Base-by-base conservation (phyloP, 1,140 invertebrate genomes). In the Colletes latitarsis region DNA sequence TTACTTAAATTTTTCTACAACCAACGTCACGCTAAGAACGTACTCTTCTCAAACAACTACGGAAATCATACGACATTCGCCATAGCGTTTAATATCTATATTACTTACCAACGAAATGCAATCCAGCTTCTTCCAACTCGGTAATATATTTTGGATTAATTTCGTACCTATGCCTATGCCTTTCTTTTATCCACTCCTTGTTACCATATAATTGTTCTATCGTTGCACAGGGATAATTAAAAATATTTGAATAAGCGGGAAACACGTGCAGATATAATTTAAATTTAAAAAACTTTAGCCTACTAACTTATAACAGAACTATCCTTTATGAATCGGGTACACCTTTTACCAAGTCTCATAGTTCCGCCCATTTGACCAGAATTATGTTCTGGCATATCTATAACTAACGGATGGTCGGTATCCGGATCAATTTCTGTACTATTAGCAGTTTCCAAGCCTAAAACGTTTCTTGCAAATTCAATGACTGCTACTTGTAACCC, bases 361-460 rank as follows among this genome's bases (percentile, higher is more conserved):
- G 99, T 99, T 39, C 98, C 99, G 6, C 99, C 99, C 94, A 99
- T 96, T 82, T 97, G 94, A 1, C 97, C 98, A 6, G 95, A 95
- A 93, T 98, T 98, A 92, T 99, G 98, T 94, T 99, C 99, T 0
- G 98, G 98, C 99, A 99, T 99, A 85, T 99, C 98, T 78, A 99
- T 98, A 1, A 99, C 97, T 46, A 99, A 93, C 39, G 97, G 96
- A 90, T 97, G 90, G 39, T 93, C 92, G 21, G 97, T 96, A 5
- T 96, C 92, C 0, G 95, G 94, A 88, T 97, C 94, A 43, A 98
- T 96, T 94, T 99, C 99, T 2, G 97, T 97, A 14, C 96, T 97
- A 90, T 99, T 96, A 0, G 98, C 98, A 89, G 96, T 96, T 79
- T 95, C 93, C 21, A 97, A 91, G 3, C 94, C 94, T 0, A 99